Percentiles rank a stretch among this genome's conserved stretches.
Conservation (phyloP, 2,888 invertebrate genomes). For the Drosophila ustulata region DNA sequence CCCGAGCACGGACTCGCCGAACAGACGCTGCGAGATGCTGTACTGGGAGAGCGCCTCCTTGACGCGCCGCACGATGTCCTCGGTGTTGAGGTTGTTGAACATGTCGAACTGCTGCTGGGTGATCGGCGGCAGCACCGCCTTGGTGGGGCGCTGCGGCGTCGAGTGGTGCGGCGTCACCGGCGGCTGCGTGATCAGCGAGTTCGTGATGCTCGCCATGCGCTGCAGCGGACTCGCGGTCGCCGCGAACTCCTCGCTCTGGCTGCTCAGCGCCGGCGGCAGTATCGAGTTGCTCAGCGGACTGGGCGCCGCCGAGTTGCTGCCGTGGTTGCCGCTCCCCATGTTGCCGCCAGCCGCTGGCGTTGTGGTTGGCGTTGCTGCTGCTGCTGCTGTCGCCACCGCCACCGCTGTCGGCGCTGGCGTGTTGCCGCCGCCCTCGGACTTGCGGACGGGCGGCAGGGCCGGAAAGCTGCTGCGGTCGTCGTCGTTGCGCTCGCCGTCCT, state of each 20-base stretch:
- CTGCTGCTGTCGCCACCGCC: slow-evolving; percentile 51
- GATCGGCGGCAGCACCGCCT: slow-evolving; percentile 98
- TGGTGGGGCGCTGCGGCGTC: slow-evolving; percentile 94
- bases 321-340: slow-evolving; percentile 35
- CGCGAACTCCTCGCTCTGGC: slow-evolving; percentile 92
- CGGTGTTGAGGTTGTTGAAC: slow-evolving; percentile 98
- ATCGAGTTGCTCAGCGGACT: slow-evolving; percentile 94
- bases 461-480: slow-evolving; percentile 37
- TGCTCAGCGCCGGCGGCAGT: slow-evolving; percentile 91
- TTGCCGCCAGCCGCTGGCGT: not conserved
- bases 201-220: slow-evolving; percentile 99
- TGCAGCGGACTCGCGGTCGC: slow-evolving; percentile 97
- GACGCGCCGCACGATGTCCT: slow-evolving; percentile 98
- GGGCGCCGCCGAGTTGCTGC: slow-evolving; percentile 91
- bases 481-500: slow-evolving; percentile 71
- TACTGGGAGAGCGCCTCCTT: slow-evolving; percentile 98
- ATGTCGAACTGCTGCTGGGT: slow-evolving; percentile 99
- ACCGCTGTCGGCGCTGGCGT: slow-evolving; percentile 70
- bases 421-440: slow-evolving; percentile 92
- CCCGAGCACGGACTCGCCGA: slow-evolving; percentile 99
- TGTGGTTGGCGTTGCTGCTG: not conserved
- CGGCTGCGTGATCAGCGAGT: slow-evolving; percentile 96
- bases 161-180: slow-evolving; percentile 94
- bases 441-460: slow-evolving; percentile 86
- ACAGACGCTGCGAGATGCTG: slow-evolving; percentile 98